Base-by-base conservation (phyloP, 2,888 invertebrate species). In the Asteroscopus sphinx region DNA sequence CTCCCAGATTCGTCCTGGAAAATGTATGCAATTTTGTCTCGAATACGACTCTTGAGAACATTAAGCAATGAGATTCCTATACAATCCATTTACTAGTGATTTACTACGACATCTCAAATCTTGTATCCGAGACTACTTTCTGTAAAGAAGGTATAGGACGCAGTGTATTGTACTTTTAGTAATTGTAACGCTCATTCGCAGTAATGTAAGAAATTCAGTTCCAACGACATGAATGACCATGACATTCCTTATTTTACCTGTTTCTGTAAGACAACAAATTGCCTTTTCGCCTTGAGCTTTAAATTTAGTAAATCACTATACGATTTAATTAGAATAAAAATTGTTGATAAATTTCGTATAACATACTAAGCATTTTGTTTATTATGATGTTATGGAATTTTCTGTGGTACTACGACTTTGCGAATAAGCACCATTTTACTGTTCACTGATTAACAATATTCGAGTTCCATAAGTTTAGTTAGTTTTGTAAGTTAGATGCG, bases 161-260 rank as follows among this genome's bases (percentile, higher is more conserved):
- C 35, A 35, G 61, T 76, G 64, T 63, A 71, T 64, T 69, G 77
- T 59, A 66, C 52, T 54, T 65, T 59, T 46, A 59, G 46, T 57
- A 68, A 51, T 62, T 63, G 42, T 56, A 67, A 73, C 66, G 77
- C 77, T 69, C 68, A 72, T 76, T 72, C 61, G 68, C 65, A 61
- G 41, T 62, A 67, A 63, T 76, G 65, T 68, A 69, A 76, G 77
- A 74, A 74, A 65, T 73, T 68, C 64, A 55, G 69, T 69, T 74
- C 61, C 77, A 73, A 70, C 73, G 74, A 73, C 52, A 75, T 59
- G 63, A 77, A 72, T 68, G 68, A 78, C 76, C 79, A 79, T 79
- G 80, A 79, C 79, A 79, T 79, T 79, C 79, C 79, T 69, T 75
- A 67, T 67, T 77, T 76, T 77, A 73, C 70, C 78, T 77, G 74